These are phyloP conservation scores for Melanophora roralis DNA, from an alignment of 2,888 invertebrate species.

Conservation along the genomic window DNA sequence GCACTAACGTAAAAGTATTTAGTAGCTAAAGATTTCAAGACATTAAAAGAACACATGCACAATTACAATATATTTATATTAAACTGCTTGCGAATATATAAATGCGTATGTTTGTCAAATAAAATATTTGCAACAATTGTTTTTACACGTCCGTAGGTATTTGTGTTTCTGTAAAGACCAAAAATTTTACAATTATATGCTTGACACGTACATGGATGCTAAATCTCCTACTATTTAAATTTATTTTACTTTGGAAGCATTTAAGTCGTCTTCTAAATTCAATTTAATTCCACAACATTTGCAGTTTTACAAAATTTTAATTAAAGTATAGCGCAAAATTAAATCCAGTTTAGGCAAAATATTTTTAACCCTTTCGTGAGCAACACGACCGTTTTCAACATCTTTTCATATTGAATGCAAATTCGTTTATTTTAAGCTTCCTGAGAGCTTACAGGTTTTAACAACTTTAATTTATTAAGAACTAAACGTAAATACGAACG, in stretches of 20 bases:
- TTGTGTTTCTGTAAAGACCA: neutral
- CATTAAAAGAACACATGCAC: no score
- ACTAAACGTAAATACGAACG: no score
- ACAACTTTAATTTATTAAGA: no score
- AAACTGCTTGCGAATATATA: neutral
- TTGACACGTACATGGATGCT: constrained; percentile 40
- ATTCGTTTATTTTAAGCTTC: no score
- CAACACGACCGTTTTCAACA: no score
- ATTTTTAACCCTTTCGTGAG: no score
- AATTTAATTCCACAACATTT: constrained; percentile 46
- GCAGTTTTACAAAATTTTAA: constrained; percentile 45
- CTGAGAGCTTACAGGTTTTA: no score
- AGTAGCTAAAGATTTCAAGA: no score
- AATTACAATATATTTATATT: neutral
- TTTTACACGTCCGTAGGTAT: constrained; percentile 12
- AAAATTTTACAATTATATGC: constrained; percentile 40
- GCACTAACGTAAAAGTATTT: no score
- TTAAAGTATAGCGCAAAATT: constrained; percentile 51
- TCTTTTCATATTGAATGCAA: no score
- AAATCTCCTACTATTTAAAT: constrained; percentile 26
- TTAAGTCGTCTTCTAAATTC: constrained; percentile 38
- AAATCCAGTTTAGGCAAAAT: constrained; percentile 21
- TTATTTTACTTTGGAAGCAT: no score
- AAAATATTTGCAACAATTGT: constrained; percentile 47
- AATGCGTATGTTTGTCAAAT: constrained; percentile 13